phyloP scores from a whole-genome alignment of 2,888 invertebrate genomes.

The Hymenopus coronatus region DNA sequence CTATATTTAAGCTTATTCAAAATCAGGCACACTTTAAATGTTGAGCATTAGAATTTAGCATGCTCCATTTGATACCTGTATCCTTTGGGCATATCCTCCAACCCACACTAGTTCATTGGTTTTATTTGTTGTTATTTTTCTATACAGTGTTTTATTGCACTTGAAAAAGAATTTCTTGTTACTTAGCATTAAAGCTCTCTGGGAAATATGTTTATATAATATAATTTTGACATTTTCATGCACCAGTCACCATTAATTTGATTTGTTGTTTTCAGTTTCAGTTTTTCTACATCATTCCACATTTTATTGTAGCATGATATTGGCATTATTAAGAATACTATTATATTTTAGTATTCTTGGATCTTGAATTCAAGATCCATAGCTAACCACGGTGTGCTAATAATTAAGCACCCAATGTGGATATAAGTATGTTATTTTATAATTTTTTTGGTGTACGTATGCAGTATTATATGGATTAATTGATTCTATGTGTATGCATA shows the following conservation, averaged over 20 bases:
- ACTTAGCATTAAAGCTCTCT: not conserved
- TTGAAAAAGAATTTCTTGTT: constrained; percentile 11
- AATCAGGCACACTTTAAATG: constrained; percentile 24
- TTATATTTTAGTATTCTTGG: not conserved
- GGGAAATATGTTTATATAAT: constrained; percentile 14
- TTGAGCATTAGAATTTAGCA: constrained; percentile 45
- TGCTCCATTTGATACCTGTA: constrained; percentile 46
- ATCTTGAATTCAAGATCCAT: not conserved
- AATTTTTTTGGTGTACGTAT: not conserved
- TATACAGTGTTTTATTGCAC: not conserved
- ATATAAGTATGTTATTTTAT: constrained; percentile 7
- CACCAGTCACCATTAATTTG: constrained; percentile 23
- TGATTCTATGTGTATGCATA: constrained; percentile 3
- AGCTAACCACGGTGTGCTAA: not conserved
- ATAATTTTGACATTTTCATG: constrained; percentile 20
- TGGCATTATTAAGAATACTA: not conserved
- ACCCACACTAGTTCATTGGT: constrained; percentile 47
- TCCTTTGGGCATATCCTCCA: constrained; percentile 55
- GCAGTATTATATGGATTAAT: not conserved
- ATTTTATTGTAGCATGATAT: constrained; percentile 1
- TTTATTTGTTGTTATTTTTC: constrained; percentile 15
- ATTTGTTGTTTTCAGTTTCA: constrained; percentile 26
- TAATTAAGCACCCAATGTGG: not conserved
- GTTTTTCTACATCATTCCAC: constrained; percentile 7
- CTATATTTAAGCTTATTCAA: not conserved